phyloP scores from a whole-genome alignment of 2,797 vertebrate species.

The Lacerta agilis region DNA sequence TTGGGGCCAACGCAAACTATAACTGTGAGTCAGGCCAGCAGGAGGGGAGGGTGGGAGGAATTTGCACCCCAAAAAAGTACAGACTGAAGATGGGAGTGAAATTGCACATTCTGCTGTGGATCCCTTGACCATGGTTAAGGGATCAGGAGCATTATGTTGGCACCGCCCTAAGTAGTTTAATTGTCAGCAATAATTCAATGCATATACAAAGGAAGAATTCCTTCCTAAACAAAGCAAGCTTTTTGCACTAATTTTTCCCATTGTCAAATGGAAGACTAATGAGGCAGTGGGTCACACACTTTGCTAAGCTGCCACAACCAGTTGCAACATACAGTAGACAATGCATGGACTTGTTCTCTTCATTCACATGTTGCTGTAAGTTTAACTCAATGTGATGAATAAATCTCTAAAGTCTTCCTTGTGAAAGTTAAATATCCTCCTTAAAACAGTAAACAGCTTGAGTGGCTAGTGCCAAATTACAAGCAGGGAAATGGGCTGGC shows the following conservation, averaged over 20 bases:
- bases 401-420: slow-evolving; percentile 24
- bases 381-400: slow-evolving; percentile 4
- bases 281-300: not conserved
- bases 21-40: not conserved
- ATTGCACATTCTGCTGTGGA: not conserved
- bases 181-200: not conserved
- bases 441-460: slow-evolving; percentile 13
- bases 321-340: not conserved
- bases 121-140: not conserved
- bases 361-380: not conserved
- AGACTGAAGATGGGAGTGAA: not conserved
- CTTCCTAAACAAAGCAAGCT: not conserved
- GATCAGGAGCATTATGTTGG: not conserved
- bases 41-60: not conserved
- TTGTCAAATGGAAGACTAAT: not conserved
- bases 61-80: not conserved
- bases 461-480: slow-evolving; percentile 7
- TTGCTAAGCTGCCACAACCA: not conserved
- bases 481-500: not conserved
- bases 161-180: not conserved
- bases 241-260: slow-evolving; percentile 10
- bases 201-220: not conserved
- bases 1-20: not conserved
- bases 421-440: slow-evolving; percentile 28
- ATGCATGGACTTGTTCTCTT: slow-evolving; percentile 23